Evolutionary conservation across 1,140 invertebrate species (phyloP).

Genomic region (Zaprionus ghesquierei): DNA sequence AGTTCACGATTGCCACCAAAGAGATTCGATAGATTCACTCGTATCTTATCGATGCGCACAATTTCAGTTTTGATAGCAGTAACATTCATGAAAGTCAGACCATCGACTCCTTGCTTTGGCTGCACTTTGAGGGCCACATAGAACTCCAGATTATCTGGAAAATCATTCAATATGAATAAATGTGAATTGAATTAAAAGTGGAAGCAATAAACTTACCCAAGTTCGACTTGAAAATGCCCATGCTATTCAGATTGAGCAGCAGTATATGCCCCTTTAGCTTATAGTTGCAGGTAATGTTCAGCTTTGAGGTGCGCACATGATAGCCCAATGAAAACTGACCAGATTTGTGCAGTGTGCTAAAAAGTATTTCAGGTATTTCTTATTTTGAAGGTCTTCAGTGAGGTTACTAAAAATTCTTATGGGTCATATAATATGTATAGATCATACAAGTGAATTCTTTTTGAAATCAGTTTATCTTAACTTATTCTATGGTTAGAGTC

Average conservation of each 20-base stretch:
- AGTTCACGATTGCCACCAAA: slow-evolving; percentile 62
- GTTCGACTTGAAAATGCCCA: slow-evolving; percentile 12
- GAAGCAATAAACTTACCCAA: slow-evolving; percentile 8
- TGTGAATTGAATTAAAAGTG: background rate
- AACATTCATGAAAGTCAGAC: slow-evolving; percentile 29
- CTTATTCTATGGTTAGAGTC: background rate
- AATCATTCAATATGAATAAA: background rate
- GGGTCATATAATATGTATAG: background rate
- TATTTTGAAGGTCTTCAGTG: background rate
- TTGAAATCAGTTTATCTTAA: background rate
- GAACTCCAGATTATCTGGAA: slow-evolving; percentile 41
- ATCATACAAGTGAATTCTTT: no score
- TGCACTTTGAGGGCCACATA: slow-evolving; percentile 25
- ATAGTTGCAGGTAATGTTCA: slow-evolving; percentile 27
- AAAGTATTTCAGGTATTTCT: background rate
- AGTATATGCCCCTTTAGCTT: slow-evolving; percentile 31
- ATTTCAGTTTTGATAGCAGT: slow-evolving; percentile 32
- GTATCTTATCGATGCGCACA: slow-evolving; percentile 26
- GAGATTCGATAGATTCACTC: slow-evolving; percentile 43
- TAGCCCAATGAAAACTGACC: slow-evolving; percentile 33
- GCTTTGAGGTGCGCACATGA: slow-evolving; percentile 24
- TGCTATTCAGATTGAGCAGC: slow-evolving; percentile 31
- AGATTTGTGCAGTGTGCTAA: slow-evolving; percentile 15
- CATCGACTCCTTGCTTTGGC: slow-evolving; percentile 9
- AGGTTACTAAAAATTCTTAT: background rate